These are phyloP conservation scores for Vollenhovia emeryi DNA, from an alignment of 1,140 invertebrate species.

Conservation along the genomic window DNA sequence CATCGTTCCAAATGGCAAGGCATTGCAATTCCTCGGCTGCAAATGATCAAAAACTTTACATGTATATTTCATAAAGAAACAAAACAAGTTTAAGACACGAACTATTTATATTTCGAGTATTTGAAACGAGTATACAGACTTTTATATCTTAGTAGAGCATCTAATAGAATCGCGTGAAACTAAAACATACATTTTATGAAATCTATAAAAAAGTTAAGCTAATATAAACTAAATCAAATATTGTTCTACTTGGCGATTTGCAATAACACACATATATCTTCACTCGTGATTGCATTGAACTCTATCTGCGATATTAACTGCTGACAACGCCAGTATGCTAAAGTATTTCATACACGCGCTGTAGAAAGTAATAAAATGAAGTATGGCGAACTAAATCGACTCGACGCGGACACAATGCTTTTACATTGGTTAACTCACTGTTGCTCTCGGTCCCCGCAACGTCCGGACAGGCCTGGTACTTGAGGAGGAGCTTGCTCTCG, in stretches of 20 bases:
- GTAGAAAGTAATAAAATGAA: neutral
- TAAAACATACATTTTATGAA: neutral
- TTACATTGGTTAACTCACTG: slow-evolving; percentile 76
- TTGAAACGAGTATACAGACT: neutral
- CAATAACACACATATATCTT: neutral
- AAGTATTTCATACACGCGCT: neutral
- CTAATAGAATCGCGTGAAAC: neutral
- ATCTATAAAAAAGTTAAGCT: neutral
- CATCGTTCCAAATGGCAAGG: slow-evolving; percentile 89
- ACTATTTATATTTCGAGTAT: neutral
- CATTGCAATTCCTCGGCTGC: slow-evolving; percentile 89
- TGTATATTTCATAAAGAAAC: neutral
- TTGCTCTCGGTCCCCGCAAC: slow-evolving; percentile 86
- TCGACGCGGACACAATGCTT: neutral
- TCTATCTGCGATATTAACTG: neutral
- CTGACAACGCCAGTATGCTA: too few relatives aligned
- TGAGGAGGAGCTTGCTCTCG: slow-evolving; percentile 87
- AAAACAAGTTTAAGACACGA: neutral
- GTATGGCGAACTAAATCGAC: neutral
- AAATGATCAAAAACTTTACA: slow-evolving; percentile 67
- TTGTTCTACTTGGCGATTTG: neutral
- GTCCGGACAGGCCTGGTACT: slow-evolving; percentile 89
- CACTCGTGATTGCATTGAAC: neutral
- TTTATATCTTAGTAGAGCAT: neutral
- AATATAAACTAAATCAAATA: neutral